These are phyloP conservation scores for Oxytorus armatus DNA, from an alignment of 2,888 invertebrate species.

Conservation along the genomic window DNA sequence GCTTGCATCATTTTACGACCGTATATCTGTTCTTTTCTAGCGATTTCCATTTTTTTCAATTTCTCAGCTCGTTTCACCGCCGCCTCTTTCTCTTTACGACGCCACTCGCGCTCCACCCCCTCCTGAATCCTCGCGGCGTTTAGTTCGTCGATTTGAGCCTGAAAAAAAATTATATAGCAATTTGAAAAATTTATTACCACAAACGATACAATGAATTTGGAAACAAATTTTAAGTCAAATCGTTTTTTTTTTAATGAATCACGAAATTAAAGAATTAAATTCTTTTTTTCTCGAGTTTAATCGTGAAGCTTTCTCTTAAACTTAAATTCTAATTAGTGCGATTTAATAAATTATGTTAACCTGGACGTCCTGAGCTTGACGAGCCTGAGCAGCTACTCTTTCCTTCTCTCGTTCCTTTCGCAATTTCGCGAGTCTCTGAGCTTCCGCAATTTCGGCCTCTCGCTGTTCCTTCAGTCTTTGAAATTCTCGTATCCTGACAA, in stretches of 20 bases:
- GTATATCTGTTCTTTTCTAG: conserved; percentile 86
- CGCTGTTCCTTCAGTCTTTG: conserved; percentile 87
- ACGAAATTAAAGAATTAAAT: too few relatives aligned
- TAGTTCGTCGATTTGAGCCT: conserved; percentile 86
- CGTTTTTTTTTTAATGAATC: not conserved
- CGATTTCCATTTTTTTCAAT: conserved; percentile 85
- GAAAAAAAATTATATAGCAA: not conserved
- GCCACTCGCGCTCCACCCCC: conserved; percentile 89
- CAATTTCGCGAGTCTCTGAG: conserved; percentile 85
- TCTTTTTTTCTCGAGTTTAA: too few relatives aligned
- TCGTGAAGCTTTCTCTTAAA: too few relatives aligned
- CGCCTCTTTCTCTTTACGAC: conserved; percentile 87
- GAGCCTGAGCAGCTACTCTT: conserved; percentile 74
- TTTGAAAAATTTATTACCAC: too few relatives aligned
- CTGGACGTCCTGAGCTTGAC: conserved; percentile 74
- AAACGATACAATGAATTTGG: too few relatives aligned
- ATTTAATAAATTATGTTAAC: too few relatives aligned
- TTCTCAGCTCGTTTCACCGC: conserved; percentile 87
- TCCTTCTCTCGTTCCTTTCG: conserved; percentile 87
- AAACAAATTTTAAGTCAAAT: too few relatives aligned
- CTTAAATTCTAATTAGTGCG: not conserved
- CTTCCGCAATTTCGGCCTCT: conserved; percentile 86
- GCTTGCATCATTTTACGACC: conserved; percentile 88
- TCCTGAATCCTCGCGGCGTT: conserved; percentile 86
- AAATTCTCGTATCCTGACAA: conserved; percentile 86